Evolutionary conservation across 1,140 invertebrate genomes (phyloP).

Genomic region (Chrysoperla carnea): DNA sequence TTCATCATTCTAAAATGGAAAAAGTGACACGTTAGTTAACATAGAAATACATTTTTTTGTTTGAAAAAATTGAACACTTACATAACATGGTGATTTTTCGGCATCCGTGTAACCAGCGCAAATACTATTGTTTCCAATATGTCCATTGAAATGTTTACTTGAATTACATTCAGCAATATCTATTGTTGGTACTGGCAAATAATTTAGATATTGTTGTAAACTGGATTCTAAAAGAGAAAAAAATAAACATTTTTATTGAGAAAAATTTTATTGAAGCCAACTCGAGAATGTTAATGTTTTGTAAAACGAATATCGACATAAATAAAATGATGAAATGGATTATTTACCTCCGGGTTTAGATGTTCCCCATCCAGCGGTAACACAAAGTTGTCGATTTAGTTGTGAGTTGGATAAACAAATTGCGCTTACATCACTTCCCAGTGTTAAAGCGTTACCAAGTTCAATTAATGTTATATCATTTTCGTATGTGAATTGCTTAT

Average conservation of each 20-base stretch:
- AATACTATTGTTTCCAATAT: conserved; percentile 32
- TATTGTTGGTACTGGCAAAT: conserved; percentile 34
- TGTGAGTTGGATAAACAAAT: conserved; percentile 32
- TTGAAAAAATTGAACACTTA: conserved; percentile 19
- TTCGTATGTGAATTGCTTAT: conserved; percentile 35
- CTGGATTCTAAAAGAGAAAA: conserved; percentile 24
- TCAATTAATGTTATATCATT: conserved; percentile 37
- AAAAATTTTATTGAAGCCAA: not conserved
- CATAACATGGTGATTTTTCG: conserved; percentile 36
- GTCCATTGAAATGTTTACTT: conserved; percentile 37
- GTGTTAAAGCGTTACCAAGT: conserved; percentile 28
- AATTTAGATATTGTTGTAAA: conserved; percentile 31
- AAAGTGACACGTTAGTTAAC: conserved; percentile 5
- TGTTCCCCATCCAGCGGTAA: conserved; percentile 38
- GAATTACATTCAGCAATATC: conserved; percentile 35
- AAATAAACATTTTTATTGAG: conserved; percentile 1
- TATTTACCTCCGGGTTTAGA: conserved; percentile 24
- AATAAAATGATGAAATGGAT: not conserved
- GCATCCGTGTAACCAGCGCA: conserved; percentile 35
- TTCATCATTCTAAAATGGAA: conserved; percentile 37
- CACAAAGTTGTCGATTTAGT: conserved; percentile 33
- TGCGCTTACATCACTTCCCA: conserved; percentile 32
- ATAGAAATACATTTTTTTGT: not conserved
- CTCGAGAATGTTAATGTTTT: not conserved
- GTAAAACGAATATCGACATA: not conserved